Conservation (phyloP, 53 echinoderm and acorn worm genomes). For the Arbacia lixula region DNA sequence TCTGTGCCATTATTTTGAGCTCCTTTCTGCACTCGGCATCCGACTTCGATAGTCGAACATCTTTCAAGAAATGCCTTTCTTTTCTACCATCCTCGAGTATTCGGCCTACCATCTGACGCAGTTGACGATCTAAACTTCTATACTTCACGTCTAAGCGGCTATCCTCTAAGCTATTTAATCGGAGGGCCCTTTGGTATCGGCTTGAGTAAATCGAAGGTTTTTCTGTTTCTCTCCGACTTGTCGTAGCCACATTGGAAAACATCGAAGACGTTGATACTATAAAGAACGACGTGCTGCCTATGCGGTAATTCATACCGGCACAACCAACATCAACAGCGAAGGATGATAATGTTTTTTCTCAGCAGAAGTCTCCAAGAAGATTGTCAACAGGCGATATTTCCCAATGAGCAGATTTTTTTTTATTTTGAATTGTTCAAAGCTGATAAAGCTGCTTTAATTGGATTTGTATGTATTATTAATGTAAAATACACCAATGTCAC, state of each 20-base stretch:
- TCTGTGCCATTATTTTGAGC: not conserved
- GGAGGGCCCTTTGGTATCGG: conserved; percentile 59
- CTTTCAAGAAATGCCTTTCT: not conserved
- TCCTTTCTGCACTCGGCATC: not conserved
- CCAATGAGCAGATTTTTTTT: too few species aligned
- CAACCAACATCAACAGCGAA: too few species aligned
- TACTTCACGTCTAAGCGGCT: conserved; percentile 6
- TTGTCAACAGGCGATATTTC: too few species aligned
- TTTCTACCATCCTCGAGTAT: not conserved
- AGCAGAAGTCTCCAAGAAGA: too few species aligned
- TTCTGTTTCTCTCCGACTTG: too few species aligned
- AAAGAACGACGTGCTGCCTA: conserved; percentile 4
- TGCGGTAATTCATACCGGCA: conserved; percentile 13
- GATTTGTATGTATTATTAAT: too few species aligned
- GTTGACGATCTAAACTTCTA: not conserved
- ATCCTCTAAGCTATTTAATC: conserved; percentile 48
- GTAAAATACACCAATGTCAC: too few species aligned
- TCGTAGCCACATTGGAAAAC: too few species aligned
- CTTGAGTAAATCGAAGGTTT: conserved; percentile 57
- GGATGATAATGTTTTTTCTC: too few species aligned
- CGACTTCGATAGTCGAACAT: not conserved
- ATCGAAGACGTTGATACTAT: conserved; percentile 6
- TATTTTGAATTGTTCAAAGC: too few species aligned
- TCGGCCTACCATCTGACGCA: not conserved
- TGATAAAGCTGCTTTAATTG: too few species aligned